phyloP scores from a whole-genome alignment of 2,113 vertebrate genomes.

The Mobula hypostoma region DNA sequence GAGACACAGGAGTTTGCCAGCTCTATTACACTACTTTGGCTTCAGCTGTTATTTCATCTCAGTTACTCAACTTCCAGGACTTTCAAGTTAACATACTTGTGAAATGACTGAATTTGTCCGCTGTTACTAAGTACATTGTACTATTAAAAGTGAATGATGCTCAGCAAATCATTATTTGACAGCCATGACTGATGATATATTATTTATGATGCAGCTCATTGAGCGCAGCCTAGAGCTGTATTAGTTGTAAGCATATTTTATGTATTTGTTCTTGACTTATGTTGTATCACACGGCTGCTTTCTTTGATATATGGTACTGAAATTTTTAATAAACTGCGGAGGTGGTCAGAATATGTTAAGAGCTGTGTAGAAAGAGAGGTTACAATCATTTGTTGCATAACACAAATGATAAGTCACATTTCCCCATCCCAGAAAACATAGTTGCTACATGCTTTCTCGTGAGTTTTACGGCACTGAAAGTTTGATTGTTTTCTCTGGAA shows the following conservation, averaged over 20 bases:
- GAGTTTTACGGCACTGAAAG: not conserved
- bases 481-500: not conserved
- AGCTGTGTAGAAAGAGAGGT: not conserved
- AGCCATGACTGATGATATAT: constrained; percentile 21
- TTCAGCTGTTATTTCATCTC: not conserved
- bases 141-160: constrained; percentile 22
- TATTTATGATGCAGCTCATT: not conserved
- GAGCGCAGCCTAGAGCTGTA: not conserved
- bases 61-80: not conserved
- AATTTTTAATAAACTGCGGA: constrained; percentile 9
- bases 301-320: not conserved
- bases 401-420: not conserved
- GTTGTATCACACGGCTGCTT: not conserved
- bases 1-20: not conserved
- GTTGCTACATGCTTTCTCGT: not conserved
- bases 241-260: constrained; percentile 32
- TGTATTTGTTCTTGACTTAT: constrained; percentile 28
- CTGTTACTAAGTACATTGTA: constrained; percentile 8
- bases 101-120: not conserved
- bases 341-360: constrained; percentile 21
- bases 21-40: too few relatives aligned
- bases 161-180: not conserved
- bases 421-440: not conserved
- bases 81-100: not conserved
- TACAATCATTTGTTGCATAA: not conserved